A percentile compares a stretch with the other conserved stretches of the same genome.
phyloP scores from a whole-genome alignment of 2,888 invertebrate species.

The Nowickia ferox region DNA sequence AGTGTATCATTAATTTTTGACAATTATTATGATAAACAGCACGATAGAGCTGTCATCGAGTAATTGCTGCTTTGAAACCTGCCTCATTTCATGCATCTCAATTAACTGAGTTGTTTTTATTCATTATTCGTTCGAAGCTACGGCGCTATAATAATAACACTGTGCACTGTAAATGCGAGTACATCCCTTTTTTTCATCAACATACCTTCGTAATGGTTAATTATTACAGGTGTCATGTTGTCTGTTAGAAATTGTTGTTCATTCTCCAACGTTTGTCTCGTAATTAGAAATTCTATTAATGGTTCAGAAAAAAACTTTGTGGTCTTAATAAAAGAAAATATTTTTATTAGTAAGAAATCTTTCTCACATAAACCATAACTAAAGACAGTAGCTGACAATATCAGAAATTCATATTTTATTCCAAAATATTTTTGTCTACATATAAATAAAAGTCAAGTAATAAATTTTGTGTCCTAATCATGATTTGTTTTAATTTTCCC shows the following conservation, averaged over 20 bases:
- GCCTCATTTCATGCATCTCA: slow-evolving; percentile 64
- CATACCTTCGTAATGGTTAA: slow-evolving; percentile 27
- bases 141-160: neutral
- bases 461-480: slow-evolving; percentile 10
- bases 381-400: slow-evolving; percentile 32
- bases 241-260: slow-evolving; percentile 47
- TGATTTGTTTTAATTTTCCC: slow-evolving; percentile 4
- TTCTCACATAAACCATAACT: slow-evolving; percentile 32
- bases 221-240: slow-evolving; percentile 64
- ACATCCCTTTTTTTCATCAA: slow-evolving; percentile 22
- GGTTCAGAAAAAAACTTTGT: slow-evolving; percentile 31
- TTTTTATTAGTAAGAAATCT: neutral
- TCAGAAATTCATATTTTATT: slow-evolving; percentile 28
- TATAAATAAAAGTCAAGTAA: neutral
- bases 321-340: slow-evolving; percentile 27
- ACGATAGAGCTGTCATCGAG: slow-evolving; percentile 69
- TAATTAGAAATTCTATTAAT: slow-evolving; percentile 69
- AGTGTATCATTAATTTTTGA: slow-evolving; percentile 69
- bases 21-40: slow-evolving; percentile 70
- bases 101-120: slow-evolving; percentile 35
- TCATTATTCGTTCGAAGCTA: neutral
- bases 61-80: slow-evolving; percentile 60
- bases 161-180: slow-evolving; percentile 9
- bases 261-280: neutral
- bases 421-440: neutral